A percentile compares a stretch with the other conserved stretches of the same genome.
phyloP scores from a whole-genome alignment of 2,888 invertebrate genomes.

The Plebejus anna region DNA sequence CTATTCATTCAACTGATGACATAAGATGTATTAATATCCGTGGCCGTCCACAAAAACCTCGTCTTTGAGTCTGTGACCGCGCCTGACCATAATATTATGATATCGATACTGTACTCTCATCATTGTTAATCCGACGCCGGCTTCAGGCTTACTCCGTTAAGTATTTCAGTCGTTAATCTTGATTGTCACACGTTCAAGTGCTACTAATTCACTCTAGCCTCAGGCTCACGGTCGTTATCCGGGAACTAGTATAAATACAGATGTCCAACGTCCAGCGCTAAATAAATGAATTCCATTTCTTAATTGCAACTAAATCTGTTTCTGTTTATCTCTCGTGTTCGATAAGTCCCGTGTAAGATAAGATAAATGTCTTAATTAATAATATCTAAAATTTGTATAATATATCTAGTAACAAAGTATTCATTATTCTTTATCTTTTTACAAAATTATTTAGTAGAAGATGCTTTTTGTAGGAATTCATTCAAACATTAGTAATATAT shows the following conservation, averaged over 20 bases:
- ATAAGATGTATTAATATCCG: too few species aligned
- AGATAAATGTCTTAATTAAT: background rate
- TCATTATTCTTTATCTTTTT: too few species aligned
- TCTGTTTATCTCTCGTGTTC: background rate
- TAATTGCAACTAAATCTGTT: slow-evolving; percentile 24
- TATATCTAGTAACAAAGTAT: too few species aligned
- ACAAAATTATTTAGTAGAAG: too few species aligned
- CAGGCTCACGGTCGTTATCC: slow-evolving; percentile 8
- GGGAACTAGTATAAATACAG: slow-evolving; percentile 25
- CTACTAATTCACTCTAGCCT: slow-evolving; percentile 24
- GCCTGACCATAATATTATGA: background rate
- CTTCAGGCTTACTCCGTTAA: background rate
- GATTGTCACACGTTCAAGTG: slow-evolving; percentile 29
- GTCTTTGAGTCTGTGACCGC: too few species aligned
- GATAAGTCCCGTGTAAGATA: background rate
- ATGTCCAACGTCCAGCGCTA: slow-evolving; percentile 18
- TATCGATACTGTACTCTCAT: background rate
- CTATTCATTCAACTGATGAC: too few species aligned
- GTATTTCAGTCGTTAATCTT: slow-evolving; percentile 26
- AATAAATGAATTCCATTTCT: slow-evolving; percentile 27
- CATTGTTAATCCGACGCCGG: background rate
- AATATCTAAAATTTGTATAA: too few species aligned
- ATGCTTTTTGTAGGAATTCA: too few species aligned
- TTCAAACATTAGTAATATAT: too few species aligned
- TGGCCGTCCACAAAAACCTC: too few species aligned